Base-by-base conservation (phyloP, 35 echinoderm and acorn worm genomes). In the Heliocidaris erythrogramma region DNA sequence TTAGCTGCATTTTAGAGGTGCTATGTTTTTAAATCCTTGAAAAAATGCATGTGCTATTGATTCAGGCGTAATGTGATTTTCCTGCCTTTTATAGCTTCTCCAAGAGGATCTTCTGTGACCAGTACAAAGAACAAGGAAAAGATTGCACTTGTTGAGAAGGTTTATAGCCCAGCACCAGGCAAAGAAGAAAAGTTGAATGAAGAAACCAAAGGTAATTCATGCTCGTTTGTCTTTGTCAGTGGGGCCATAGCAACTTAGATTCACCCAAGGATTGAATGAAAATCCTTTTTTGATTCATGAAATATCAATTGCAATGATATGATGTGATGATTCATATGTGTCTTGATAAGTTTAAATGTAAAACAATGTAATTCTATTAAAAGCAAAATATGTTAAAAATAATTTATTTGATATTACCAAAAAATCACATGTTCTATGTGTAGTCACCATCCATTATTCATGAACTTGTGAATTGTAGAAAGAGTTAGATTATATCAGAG, bases 131-230 rank as follows among this genome's bases (percentile, higher is more conserved):
- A 30, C 47, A 89, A 89, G 47, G 87, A 89, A 42, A 89, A 89
- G 87, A 89, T 42, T n/a, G 87, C 87, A 8, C 9, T 89, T 9
- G 87, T 24, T 14, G 87, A 89, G 47, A 89, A 89, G 47, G 17
- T 89, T 89, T 32, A 13, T 32, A 89, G 31, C 31, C 87, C 87
- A 89, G 31, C 2, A 35, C 30, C 86, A 88, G 30, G 17, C 9
- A 89, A 89, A 47, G 31, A 42, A 48, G 29, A 89, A 9, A 89
- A 89, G 31, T 12, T n/a, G 7, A 89, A 89, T 13, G 87, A 47
- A 89, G 87, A 89, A 89, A 11, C 4, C 30, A 89, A 89, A 89
- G 87, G 87, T 89, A 89, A 21, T 78, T 78, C 21, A 78, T 24
- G 21, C 27, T 60, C 4, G n/a, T 27, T 78, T 78, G 2, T n/a